Evolutionary conservation across 2,113 vertebrate species (phyloP).

Genomic region (Tyrannus savana): DNA sequence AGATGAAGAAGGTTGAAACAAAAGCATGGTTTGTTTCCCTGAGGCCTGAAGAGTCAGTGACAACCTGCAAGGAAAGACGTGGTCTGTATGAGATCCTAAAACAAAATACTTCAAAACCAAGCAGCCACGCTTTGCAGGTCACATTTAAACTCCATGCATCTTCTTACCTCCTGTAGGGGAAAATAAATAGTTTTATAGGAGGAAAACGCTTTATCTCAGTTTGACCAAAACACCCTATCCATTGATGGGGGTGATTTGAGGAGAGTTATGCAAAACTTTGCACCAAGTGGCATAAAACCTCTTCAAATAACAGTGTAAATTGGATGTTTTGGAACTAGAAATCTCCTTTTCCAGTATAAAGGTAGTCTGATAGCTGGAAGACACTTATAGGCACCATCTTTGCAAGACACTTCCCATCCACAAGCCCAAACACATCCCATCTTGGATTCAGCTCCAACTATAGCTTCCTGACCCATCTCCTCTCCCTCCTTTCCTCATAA

Average conservation of each 20-base stretch:
- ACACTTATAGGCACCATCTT: background rate
- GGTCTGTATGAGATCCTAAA: background rate
- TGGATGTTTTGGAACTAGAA: background rate
- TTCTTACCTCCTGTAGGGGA: background rate
- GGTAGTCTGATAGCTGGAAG: background rate
- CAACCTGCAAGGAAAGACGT: background rate
- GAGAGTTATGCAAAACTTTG: background rate
- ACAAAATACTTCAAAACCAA: background rate
- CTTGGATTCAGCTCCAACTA: background rate
- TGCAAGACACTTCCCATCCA: background rate
- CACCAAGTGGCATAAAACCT: background rate
- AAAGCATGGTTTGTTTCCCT: accelerated
- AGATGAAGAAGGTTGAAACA: background rate
- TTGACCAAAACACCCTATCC: background rate
- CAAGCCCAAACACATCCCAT: background rate
- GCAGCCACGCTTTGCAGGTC: accelerated
- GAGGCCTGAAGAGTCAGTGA: background rate
- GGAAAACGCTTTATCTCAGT: background rate
- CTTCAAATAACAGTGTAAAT: background rate
- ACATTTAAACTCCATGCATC: background rate
- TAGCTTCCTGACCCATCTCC: background rate
- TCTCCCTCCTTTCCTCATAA: conserved; percentile 22
- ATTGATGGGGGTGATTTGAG: background rate
- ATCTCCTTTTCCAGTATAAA: background rate
- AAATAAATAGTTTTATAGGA: background rate